Base-by-base conservation (phyloP, 2,888 invertebrate species). In the Muscina levida region DNA sequence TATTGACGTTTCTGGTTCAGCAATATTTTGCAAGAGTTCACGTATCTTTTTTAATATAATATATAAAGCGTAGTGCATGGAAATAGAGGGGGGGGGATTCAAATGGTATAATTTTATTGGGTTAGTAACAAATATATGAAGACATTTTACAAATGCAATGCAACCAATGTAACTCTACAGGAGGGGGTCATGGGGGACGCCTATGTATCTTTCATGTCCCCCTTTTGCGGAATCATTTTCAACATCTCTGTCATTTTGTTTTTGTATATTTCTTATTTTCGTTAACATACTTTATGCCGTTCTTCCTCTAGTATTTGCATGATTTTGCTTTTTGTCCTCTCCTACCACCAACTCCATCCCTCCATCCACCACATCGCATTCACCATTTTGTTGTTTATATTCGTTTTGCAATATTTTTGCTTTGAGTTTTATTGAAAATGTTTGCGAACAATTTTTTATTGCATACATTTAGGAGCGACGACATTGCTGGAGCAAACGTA, bases 391-490 rank as follows among this genome's bases (percentile, higher is more conserved):
- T 59, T 57, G 46, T 15, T 17, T 62, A 59, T 19, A 10, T 59
- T 15, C 48, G 5, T 44, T 44, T 6, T 59, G 2, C 15, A 1
- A 53, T 51, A 39, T 15, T 46, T 48, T 19, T 37, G 42, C n/a
- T 59, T 62, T 13, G 19, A 56, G 44, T 53, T 71, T 24, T 56
- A 56, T 24, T 24, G 17, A 59, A 62, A 51, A 62, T 75, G 62
- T 42, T 62, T 37, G 51, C n/a, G 24, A 31, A 57, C 11, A 67
- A 67, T 24, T 57, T 74, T 74, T 46, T 46, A 74, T 74, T 67
- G 73, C 73, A 74, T 67, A 74, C 24, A 57, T 67, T 57, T 67
- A 48, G 48, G 66, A 56, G 46, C 48, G 66, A 19, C 11, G 19
- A 44, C 37, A 62, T 42, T 42, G 62, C 62, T n/a, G n/a, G n/a